Percentiles rank a stretch among this genome's conserved stretches.
These are phyloP conservation scores for Zingel zingel DNA, from an alignment of 2,113 vertebrate species.

Conservation along the genomic window DNA sequence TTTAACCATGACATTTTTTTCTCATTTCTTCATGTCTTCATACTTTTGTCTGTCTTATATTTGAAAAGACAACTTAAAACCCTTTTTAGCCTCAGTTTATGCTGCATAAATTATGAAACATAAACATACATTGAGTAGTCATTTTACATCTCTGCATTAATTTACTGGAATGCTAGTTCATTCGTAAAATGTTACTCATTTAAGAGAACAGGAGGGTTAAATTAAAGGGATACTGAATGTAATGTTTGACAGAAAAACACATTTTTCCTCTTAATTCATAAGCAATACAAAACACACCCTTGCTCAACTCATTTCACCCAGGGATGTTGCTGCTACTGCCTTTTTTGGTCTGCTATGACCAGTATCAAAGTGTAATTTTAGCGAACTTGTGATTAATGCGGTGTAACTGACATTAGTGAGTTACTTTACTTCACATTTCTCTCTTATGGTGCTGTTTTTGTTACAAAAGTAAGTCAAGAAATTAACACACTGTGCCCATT, in stretches of 20 bases:
- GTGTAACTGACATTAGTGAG: neutral
- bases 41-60: neutral
- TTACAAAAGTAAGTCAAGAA: neutral
- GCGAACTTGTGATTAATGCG: neutral
- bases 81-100: neutral
- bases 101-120: too few relatives aligned
- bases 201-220: neutral
- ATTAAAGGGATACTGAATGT: neutral
- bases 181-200: neutral
- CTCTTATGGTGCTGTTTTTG: neutral
- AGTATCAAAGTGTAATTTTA: neutral
- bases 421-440: too few relatives aligned
- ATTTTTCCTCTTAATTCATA: neutral
- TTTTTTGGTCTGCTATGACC: neutral
- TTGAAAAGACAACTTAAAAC: neutral
- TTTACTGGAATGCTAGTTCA: neutral
- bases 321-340: neutral
- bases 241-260: neutral
- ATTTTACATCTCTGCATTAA: constrained; percentile 7
- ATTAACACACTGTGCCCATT: neutral
- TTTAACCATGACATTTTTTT: too few relatives aligned
- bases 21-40: neutral
- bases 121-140: neutral
- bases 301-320: neutral
- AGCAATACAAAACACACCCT: neutral